phyloP scores from a whole-genome alignment of 2,888 invertebrate genomes.

The Drosophila nigritarsus region DNA sequence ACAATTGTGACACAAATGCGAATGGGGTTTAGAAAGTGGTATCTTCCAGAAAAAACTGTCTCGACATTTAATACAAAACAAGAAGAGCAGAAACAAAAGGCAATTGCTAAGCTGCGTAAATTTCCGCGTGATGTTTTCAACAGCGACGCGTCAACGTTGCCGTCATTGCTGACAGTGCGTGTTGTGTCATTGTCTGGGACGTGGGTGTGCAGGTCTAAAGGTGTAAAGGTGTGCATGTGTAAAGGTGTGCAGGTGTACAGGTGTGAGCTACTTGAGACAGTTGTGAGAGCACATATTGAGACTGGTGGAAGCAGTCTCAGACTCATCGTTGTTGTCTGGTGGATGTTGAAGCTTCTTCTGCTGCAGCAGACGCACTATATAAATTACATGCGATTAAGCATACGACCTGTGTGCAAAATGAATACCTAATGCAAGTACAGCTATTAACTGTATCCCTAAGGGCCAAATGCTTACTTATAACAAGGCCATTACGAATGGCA shows the following conservation, averaged over 20 bases:
- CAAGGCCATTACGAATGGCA: slow-evolving; percentile 1
- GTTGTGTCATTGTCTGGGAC: slow-evolving; percentile 48
- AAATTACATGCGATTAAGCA: slow-evolving; percentile 51
- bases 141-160: slow-evolving; percentile 6
- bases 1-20: slow-evolving; percentile 78
- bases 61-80: slow-evolving; percentile 31
- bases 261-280: slow-evolving; percentile 71
- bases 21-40: slow-evolving; percentile 50
- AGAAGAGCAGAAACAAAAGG: slow-evolving; percentile 49
- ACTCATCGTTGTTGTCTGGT: slow-evolving; percentile 53
- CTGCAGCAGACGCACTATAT: slow-evolving; percentile 66
- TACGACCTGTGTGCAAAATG: slow-evolving; percentile 4
- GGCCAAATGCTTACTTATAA: not conserved
- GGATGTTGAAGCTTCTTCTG: slow-evolving; percentile 16
- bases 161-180: slow-evolving; percentile 43
- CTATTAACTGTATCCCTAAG: not conserved
- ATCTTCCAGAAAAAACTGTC: slow-evolving; percentile 30
- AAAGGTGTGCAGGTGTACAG: slow-evolving; percentile 10
- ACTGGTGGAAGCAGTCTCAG: slow-evolving; percentile 72
- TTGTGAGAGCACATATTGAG: slow-evolving; percentile 75
- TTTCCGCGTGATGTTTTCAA: slow-evolving; percentile 67
- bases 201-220: not conserved
- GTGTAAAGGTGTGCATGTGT: slow-evolving; percentile 23
- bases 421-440: not conserved
- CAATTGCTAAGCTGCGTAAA: slow-evolving; percentile 77